Evolutionary conservation across 1,140 invertebrate genomes (phyloP).

Genomic region (Acromyrmex heyeri): DNA sequence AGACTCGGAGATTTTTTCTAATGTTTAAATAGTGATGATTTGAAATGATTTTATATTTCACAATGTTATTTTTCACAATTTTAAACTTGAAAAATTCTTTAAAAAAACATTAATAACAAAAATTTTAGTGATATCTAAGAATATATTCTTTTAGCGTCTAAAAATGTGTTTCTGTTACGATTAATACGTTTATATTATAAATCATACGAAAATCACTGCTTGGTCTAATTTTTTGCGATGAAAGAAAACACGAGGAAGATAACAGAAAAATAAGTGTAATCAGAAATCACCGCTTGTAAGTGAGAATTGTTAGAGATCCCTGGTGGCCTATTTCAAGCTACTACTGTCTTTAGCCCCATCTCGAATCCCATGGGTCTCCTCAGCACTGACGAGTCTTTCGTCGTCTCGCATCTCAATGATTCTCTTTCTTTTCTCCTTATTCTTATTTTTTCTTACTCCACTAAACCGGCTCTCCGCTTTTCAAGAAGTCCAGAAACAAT

Average conservation of each 20-base stretch:
- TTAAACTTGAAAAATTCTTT: too few species aligned
- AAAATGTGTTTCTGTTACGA: too few species aligned
- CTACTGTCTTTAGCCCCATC: conserved; percentile 65
- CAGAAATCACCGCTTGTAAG: conserved; percentile 76
- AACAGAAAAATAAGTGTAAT: conserved; percentile 62
- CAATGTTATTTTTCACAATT: too few species aligned
- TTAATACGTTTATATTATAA: background rate
- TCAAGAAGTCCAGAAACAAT: conserved; percentile 2
- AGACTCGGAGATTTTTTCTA: too few species aligned
- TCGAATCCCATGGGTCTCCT: conserved; percentile 62
- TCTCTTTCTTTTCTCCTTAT: conserved; percentile 29
- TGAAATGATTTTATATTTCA: too few species aligned
- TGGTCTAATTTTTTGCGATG: conserved; percentile 27
- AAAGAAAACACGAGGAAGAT: conserved; percentile 43
- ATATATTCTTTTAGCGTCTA: too few species aligned
- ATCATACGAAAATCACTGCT: conserved; percentile 24
- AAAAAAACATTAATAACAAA: too few species aligned
- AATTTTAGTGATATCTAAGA: too few species aligned
- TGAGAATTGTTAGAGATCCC: conserved; percentile 74
- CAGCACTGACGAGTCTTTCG: conserved; percentile 68
- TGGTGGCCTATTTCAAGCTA: conserved; percentile 58
- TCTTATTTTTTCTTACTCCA: conserved; percentile 7
- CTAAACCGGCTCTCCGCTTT: conserved; percentile 28
- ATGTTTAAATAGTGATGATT: too few species aligned
- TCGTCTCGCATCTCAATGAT: conserved; percentile 75